phyloP scores from a whole-genome alignment of 1,140 invertebrate genomes.

The Megalonaias nervosa region DNA sequence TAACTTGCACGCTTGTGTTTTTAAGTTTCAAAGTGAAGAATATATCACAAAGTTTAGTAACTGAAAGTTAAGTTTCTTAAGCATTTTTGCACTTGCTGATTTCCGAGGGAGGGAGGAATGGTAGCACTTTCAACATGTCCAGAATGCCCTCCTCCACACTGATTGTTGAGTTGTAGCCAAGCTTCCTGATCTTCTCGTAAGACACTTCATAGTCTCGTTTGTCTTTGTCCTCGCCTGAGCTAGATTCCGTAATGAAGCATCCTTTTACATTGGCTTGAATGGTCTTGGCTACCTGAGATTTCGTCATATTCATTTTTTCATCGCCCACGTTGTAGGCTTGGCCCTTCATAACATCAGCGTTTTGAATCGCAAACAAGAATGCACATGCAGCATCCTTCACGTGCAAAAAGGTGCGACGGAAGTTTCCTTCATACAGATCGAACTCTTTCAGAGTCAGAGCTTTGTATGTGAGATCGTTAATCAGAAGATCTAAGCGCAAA shows the following conservation, averaged over 20 bases:
- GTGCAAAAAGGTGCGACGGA: slow-evolving; percentile 61
- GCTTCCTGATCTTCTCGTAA: slow-evolving; percentile 48
- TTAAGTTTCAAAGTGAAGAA: too few species aligned
- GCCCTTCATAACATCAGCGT: slow-evolving; percentile 46
- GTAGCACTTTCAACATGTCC: slow-evolving; percentile 50
- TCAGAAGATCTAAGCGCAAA: slow-evolving; percentile 58
- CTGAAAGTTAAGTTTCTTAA: background rate
- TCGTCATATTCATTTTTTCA: slow-evolving; percentile 58
- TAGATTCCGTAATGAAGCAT: slow-evolving; percentile 44
- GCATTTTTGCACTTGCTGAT: slow-evolving; percentile 45
- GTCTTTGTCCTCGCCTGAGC: slow-evolving; percentile 51
- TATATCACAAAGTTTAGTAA: too few species aligned
- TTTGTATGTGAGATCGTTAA: slow-evolving; percentile 64
- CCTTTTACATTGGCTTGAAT: slow-evolving; percentile 45
- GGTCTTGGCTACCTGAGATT: slow-evolving; percentile 49
- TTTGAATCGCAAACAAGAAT: slow-evolving; percentile 54
- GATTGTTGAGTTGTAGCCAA: slow-evolving; percentile 48
- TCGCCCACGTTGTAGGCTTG: too few species aligned
- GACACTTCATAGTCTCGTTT: too few species aligned
- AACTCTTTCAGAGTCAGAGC: slow-evolving; percentile 57
- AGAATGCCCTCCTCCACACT: slow-evolving; percentile 48
- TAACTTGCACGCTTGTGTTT: too few species aligned
- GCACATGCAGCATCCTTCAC: slow-evolving; percentile 60
- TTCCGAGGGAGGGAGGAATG: slow-evolving; percentile 37
- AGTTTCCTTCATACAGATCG: slow-evolving; percentile 61